These are phyloP conservation scores for human DNA, from an alignment of 2,113 vertebrate species.

Conservation along the genomic window DNA sequence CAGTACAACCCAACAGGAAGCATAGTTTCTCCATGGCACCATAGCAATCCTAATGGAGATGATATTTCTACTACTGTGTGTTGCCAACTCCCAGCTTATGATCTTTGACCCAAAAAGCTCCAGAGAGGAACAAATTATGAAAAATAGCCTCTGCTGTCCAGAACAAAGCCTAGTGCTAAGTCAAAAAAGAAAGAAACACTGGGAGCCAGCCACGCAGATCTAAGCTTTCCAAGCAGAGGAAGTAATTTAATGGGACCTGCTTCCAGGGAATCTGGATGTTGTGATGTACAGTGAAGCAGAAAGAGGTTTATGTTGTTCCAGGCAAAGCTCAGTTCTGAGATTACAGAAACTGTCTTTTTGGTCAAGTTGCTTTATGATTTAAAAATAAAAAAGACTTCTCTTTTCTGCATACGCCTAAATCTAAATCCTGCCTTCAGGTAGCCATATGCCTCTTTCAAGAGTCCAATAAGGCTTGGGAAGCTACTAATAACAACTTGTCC, in stretches of 20 bases:
- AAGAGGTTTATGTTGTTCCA: not conserved
- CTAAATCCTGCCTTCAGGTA: not conserved
- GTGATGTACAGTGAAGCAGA: not conserved
- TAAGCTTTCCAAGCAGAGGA: constrained; percentile 33
- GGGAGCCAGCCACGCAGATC: not conserved
- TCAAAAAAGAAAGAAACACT: not conserved
- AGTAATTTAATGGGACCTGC: not conserved
- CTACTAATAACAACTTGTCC: not conserved
- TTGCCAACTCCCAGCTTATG: constrained; percentile 21
- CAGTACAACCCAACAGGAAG: constrained; percentile 23
- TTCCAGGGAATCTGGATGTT: not conserved
- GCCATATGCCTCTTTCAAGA: not conserved
- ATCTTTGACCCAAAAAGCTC: constrained; percentile 36
- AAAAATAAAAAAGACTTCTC: not conserved
- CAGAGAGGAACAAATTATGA: constrained; percentile 29
- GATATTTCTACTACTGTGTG: not conserved
- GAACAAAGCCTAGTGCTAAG: constrained; percentile 12
- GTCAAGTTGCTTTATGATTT: constrained; percentile 13
- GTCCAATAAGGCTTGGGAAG: not conserved
- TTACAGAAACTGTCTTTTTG: not conserved
- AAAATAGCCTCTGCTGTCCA: constrained; percentile 8
- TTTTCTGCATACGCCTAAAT: not conserved
- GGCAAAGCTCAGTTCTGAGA: not conserved
- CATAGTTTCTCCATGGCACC: not conserved
- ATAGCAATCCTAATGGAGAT: not conserved